These are phyloP conservation scores for Phalacrocorax pelagicus DNA, from an alignment of 2,113 vertebrate genomes.

Conservation along the genomic window DNA sequence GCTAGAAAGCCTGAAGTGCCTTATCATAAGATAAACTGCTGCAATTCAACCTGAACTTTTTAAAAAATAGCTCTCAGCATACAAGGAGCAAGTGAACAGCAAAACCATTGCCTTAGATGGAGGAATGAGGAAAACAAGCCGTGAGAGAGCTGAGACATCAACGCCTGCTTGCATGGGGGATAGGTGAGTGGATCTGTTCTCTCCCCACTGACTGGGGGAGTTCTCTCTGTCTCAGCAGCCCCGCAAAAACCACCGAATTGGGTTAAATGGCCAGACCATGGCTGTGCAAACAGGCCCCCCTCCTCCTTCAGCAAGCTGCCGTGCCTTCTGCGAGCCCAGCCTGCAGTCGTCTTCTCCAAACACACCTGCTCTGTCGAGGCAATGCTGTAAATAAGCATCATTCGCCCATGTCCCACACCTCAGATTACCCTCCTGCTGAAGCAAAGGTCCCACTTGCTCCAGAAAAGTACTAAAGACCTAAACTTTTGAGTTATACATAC, in stretches of 20 bases:
- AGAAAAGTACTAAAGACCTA: background rate
- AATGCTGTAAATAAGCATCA: background rate
- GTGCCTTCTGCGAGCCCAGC: background rate
- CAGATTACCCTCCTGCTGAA: background rate
- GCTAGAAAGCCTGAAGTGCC: background rate
- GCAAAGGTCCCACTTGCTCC: background rate
- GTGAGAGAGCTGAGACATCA: background rate
- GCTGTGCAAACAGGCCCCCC: background rate
- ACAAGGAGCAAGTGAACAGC: background rate
- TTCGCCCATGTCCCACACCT: background rate
- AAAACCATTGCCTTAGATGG: background rate
- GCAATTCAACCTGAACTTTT: background rate
- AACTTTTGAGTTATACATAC: background rate
- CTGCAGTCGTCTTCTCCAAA: background rate
- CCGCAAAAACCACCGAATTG: background rate
- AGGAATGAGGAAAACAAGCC: background rate
- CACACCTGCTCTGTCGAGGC: background rate
- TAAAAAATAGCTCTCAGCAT: background rate
- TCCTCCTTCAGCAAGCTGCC: background rate
- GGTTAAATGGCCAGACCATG: background rate
- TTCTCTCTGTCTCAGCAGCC: background rate
- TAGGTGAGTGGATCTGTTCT: background rate
- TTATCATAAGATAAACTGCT: background rate
- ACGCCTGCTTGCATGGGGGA: rapidly evolving
- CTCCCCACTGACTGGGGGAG: background rate